Conservation (phyloP, 2,113 vertebrate species). For the Dipodomys merriami region DNA sequence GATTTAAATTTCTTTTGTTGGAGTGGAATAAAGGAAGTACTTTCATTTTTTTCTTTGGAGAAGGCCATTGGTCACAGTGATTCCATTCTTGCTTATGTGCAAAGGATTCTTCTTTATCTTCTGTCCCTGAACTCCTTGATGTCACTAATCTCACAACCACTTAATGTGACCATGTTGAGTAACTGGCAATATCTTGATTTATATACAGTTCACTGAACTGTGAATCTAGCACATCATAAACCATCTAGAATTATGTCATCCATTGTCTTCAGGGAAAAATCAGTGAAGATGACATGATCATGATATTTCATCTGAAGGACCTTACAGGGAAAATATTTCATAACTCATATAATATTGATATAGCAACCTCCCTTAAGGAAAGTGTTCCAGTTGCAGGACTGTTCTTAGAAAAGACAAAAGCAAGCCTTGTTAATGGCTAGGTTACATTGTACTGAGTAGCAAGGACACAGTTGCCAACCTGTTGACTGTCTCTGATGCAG, state of each 20-base stretch:
- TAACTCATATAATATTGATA: slow-evolving; percentile 51
- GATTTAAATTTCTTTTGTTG: slow-evolving; percentile 11
- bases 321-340: slow-evolving; percentile 21
- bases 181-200: slow-evolving; percentile 63
- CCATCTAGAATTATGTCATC: slow-evolving; percentile 64
- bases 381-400: slow-evolving; percentile 12
- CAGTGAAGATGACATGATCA: slow-evolving; percentile 2
- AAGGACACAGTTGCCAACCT: background rate
- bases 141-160: slow-evolving; percentile 61
- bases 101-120: slow-evolving; percentile 20
- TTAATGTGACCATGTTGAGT: slow-evolving; percentile 58
- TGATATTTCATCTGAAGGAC: slow-evolving; percentile 31
- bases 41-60: slow-evolving; percentile 8
- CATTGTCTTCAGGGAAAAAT: slow-evolving; percentile 47
- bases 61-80: background rate
- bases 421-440: slow-evolving; percentile 39
- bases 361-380: background rate
- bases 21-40: too few relatives aligned
- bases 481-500: background rate
- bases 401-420: slow-evolving; percentile 49
- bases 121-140: slow-evolving; percentile 13
- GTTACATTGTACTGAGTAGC: background rate
- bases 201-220: slow-evolving; percentile 44
- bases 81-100: background rate
- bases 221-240: slow-evolving; percentile 47